Conservation (phyloP, 2,797 vertebrate species). For the Sebastes wilsoni region DNA sequence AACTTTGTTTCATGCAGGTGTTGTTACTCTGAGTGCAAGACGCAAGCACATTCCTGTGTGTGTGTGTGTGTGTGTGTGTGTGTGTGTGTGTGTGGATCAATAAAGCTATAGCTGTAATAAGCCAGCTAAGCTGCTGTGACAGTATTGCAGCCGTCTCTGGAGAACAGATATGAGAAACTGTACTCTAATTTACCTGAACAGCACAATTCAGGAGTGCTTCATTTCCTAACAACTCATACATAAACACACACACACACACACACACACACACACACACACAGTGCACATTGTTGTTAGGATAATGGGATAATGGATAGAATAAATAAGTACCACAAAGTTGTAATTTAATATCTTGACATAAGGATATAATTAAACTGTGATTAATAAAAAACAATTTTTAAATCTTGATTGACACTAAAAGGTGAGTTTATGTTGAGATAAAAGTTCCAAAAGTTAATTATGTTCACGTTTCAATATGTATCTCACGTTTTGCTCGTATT, state of each 20-base stretch:
- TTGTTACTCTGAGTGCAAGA: constrained; percentile 5
- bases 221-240: constrained; percentile 18
- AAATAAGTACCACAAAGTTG: background rate
- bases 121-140: constrained; percentile 63
- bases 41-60: background rate
- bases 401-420: background rate
- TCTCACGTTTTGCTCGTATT: background rate
- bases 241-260: background rate
- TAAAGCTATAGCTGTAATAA: constrained; percentile 74
- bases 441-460: too few species aligned
- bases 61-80: constrained; percentile 5
- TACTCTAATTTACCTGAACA: constrained; percentile 68
- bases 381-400: background rate
- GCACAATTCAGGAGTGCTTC: constrained; percentile 56
- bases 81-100: constrained; percentile 58
- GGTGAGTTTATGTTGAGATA: too few species aligned
- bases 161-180: constrained; percentile 59
- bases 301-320: constrained; percentile 8
- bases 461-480: too few species aligned
- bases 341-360: background rate
- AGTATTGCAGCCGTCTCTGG: constrained; percentile 62
- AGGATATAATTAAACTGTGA: background rate
- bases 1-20: constrained; percentile 38
- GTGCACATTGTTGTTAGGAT: background rate
- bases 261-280: background rate